Percentiles rank a stretch among this genome's conserved stretches.
Conservation (phyloP, 37 sponge, comb jelly and placozoan species). For the Agelas oroides region DNA sequence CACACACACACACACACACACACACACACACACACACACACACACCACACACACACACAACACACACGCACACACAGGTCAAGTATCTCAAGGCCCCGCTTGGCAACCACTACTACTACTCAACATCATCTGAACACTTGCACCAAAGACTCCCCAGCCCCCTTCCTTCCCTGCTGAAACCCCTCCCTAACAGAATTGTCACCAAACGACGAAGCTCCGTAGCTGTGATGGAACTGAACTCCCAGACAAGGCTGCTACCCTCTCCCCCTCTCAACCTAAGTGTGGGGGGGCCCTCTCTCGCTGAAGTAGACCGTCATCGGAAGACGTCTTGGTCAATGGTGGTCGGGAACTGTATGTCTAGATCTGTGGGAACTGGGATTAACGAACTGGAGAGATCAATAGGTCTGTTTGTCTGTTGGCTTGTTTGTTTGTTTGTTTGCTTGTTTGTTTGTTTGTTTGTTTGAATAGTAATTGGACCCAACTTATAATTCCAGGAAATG, state of each 20-base stretch:
- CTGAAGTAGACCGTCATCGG: constrained; percentile 10
- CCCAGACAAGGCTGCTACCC: not conserved
- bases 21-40: constrained; percentile 44
- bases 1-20: constrained; percentile 37
- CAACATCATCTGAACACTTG: too few species aligned
- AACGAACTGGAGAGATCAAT: constrained; percentile 44
- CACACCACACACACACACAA: constrained; percentile 44
- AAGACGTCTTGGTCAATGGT: constrained; percentile 28
- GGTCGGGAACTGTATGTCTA: constrained; percentile 4
- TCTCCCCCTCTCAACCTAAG: not conserved
- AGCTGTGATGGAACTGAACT: not conserved
- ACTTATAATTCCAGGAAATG: too few species aligned
- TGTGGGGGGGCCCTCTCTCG: constrained; percentile 14
- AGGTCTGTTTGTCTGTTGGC: constrained; percentile 26
- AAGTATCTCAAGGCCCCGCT: not conserved
- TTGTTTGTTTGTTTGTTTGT: too few species aligned
- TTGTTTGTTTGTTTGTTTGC: too few species aligned
- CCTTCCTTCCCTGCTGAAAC: not conserved
- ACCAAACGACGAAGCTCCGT: not conserved
- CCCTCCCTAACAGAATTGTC: not conserved
- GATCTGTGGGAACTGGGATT: constrained; percentile 61
- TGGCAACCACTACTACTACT: not conserved
- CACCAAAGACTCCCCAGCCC: not conserved
- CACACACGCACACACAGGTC: constrained; percentile 16
- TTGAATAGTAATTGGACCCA: too few species aligned